Conservation (phyloP, 2,888 invertebrate species). For the Cotesia congregata region DNA sequence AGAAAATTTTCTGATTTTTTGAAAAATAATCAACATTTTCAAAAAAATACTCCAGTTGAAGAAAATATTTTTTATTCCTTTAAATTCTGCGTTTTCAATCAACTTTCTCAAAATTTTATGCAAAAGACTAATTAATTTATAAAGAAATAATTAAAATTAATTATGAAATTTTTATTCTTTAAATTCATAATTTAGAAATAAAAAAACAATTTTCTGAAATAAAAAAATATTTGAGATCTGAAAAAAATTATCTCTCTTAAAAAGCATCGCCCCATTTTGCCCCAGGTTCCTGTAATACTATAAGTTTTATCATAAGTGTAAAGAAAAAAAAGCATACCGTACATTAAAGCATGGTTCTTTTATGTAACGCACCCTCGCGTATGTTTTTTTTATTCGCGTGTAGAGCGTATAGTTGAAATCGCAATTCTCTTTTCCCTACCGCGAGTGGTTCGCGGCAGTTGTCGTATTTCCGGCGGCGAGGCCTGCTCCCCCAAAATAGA, state of each 20-base stretch:
- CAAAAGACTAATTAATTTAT: too few species aligned
- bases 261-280: neutral
- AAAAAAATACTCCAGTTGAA: too few species aligned
- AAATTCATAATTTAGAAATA: too few species aligned
- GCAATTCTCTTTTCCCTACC: slow-evolving; percentile 37
- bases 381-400: slow-evolving; percentile 12
- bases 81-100: too few species aligned
- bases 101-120: too few species aligned
- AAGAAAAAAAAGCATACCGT: neutral
- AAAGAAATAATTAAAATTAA: too few species aligned
- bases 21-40: too few species aligned
- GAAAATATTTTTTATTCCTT: too few species aligned
- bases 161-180: too few species aligned
- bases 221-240: too few species aligned
- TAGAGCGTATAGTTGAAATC: slow-evolving; percentile 15
- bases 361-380: slow-evolving; percentile 3
- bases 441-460: slow-evolving; percentile 32
- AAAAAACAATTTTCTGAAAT: too few species aligned
- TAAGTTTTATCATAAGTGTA: neutral
- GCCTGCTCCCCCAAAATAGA: slow-evolving; percentile 16
- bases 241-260: neutral
- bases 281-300: neutral
- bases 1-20: too few species aligned
- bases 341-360: neutral
- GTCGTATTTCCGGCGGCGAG: slow-evolving; percentile 19